These are phyloP conservation scores for Dromiciops gliroides DNA, from an alignment of 2,113 vertebrate genomes.

Conservation along the genomic window DNA sequence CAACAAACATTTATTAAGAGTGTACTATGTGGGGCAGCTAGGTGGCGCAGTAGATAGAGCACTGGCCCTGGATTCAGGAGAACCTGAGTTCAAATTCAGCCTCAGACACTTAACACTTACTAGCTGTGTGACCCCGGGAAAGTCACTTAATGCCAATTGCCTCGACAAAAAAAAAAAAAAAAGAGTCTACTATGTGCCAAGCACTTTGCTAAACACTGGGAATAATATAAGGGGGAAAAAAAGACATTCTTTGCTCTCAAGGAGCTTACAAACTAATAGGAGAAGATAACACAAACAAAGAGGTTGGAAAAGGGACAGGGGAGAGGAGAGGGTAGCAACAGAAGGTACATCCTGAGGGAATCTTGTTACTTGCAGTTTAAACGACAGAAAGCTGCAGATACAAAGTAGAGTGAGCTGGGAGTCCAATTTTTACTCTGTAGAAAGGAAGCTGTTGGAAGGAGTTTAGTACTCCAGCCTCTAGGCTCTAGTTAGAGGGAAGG, in stretches of 20 bases:
- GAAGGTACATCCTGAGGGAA: background rate
- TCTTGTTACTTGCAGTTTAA: background rate
- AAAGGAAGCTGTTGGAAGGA: background rate
- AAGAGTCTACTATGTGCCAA: background rate
- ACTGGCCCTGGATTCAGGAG: too few species aligned
- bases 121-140: too few species aligned
- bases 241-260: background rate
- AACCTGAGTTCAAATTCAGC: too few species aligned
- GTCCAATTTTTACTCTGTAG: background rate
- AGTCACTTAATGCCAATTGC: too few species aligned
- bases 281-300: background rate
- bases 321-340: background rate
- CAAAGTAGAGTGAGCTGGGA: background rate
- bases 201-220: background rate
- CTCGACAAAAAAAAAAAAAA: too few species aligned
- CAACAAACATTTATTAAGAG: background rate
- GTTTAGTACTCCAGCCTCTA: background rate
- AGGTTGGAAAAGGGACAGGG: background rate
- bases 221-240: too few species aligned
- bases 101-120: too few species aligned
- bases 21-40: too few species aligned
- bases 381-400: background rate
- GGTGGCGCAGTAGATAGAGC: too few species aligned
- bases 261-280: background rate
- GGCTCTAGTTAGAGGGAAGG: background rate